Evolutionary conservation across 2,888 invertebrate genomes (phyloP), one percentile per base, ranked within the genome.

Genomic region (Odontothrips loti): DNA sequence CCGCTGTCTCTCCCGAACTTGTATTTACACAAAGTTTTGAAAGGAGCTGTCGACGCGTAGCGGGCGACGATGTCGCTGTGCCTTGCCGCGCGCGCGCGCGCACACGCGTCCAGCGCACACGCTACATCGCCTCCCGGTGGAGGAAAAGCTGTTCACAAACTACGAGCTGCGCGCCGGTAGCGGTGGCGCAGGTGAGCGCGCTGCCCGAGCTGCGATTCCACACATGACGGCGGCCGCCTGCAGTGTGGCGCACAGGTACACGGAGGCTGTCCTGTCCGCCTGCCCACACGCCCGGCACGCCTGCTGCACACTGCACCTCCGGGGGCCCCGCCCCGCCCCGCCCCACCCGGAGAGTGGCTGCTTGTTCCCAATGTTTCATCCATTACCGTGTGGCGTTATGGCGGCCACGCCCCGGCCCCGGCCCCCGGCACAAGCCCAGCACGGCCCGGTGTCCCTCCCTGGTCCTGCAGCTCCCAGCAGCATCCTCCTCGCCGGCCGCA

Each of bases 1-100:
- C 34, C 34, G 34, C 34, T 43, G 34, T 43, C 58, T 58, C 58
- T 17, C 17, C 58, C 58, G 6, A 58, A 58, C 58, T 58, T 58
- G n/a, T 58, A 58, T 58, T 58, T 58, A 58, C 58, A 20, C 58
- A 58, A 58, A 58, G 58, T 58, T 58, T 58, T 17, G 58, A 58
- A 58, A 58, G 58, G 58, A 17, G 58, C 12, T 51, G 51, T 51
- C 51, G 51, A 51, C 15, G 51, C 51, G 51, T 3, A 20, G 58
- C 17, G 58, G 6, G 17, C 34, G 34, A 4, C 34, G 34, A 4
- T 6, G 34, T 43, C 34, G 34, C 34, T 6, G 6, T 4, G 34
- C 3, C 34, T 43, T 43, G 34, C 34, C 34, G 34, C 34, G 3
- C 34, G 34, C 3, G n/a, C n/a, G n/a, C n/a, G n/a, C n/a, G n/a